Evolutionary conservation across 2,113 vertebrate genomes (phyloP), one percentile per base, ranked within the genome.

Genomic region (Poicephalus meyeri): DNA sequence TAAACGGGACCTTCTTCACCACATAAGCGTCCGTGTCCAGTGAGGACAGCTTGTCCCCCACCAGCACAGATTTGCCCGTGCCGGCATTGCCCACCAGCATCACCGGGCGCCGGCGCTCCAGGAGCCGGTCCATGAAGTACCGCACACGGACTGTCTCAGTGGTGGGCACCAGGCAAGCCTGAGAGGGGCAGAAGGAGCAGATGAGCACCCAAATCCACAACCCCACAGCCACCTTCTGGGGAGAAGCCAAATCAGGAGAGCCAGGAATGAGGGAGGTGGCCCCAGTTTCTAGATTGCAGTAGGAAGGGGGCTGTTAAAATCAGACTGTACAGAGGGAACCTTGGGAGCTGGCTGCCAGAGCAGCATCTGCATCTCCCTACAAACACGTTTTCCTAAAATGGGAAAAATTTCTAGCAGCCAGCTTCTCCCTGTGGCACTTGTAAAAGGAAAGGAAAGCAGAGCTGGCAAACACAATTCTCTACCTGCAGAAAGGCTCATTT

Each of bases 111-210:
- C 33, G 93, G 31, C 11, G 95, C 44, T 98, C 97, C 98, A 99
- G 92, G 19, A 99, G 98, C 66, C 96, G 84, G 89, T 98, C 98
- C 98, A 99, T 95, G 60, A 99, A 99, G 97, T 99, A 99, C 49
- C 98, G 98, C 31, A 99, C 88, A 0, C 98, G 97, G 9, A 99
- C 97, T 3, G 99, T 99, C 97, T 99, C 99, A 0, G 96, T 95
- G 0, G 99, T 99, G 97, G 99, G 99, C 72, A 99, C 99, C 87
- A 99, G 83, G 88, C 99, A 99, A 1, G 98, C 98, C 99, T 99
- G 94, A 85, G 37, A 65, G 49, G 11, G 60, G 6, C 37, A 87
- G 1, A 86, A 74, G 0, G 0, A 12, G n/a, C 25, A 13, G 10
- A 31, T 95, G 1, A 95, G 42, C 2, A 39, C 7, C 44, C 58